Conservation (phyloP, 1,140 invertebrate genomes). For the Zelostemma sp. region DNA sequence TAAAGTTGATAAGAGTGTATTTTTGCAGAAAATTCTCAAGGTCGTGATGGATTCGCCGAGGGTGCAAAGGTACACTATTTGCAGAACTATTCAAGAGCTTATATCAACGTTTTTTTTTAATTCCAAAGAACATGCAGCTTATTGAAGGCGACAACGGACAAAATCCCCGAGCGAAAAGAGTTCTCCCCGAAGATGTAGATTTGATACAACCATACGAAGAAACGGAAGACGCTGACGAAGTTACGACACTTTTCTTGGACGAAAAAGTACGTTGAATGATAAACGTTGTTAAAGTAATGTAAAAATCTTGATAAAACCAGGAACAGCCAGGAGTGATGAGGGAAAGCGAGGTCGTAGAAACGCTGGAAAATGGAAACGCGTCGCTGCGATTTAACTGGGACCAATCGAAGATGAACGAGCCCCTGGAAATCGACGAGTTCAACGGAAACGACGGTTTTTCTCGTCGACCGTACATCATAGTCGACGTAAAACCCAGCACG, state of each 20-base stretch:
- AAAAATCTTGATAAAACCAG: neutral
- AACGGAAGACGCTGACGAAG: too few species aligned
- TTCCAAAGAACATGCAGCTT: too few species aligned
- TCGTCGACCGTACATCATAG: slow-evolving; percentile 28
- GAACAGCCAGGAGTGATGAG: slow-evolving; percentile 4
- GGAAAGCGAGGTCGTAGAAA: slow-evolving; percentile 14
- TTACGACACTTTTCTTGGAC: neutral
- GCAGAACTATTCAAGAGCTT: too few species aligned
- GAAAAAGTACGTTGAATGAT: neutral
- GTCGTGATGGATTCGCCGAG: too few species aligned
- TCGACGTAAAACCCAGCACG: slow-evolving; percentile 52
- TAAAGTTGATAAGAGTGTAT: too few species aligned
- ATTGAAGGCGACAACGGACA: neutral
- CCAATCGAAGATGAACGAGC: slow-evolving; percentile 11
- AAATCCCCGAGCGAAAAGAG: neutral
- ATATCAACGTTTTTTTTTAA: too few species aligned
- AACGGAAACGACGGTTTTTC: slow-evolving; percentile 16
- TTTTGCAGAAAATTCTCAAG: too few species aligned
- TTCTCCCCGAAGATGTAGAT: neutral
- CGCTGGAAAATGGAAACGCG: slow-evolving; percentile 4
- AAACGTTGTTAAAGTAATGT: too few species aligned
- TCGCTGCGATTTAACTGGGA: neutral
- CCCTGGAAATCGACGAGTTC: slow-evolving; percentile 39
- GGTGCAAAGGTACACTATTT: too few species aligned
- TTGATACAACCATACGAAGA: neutral